Base-by-base conservation (phyloP, 2,113 vertebrate genomes). In the Calidris pygmaea region DNA sequence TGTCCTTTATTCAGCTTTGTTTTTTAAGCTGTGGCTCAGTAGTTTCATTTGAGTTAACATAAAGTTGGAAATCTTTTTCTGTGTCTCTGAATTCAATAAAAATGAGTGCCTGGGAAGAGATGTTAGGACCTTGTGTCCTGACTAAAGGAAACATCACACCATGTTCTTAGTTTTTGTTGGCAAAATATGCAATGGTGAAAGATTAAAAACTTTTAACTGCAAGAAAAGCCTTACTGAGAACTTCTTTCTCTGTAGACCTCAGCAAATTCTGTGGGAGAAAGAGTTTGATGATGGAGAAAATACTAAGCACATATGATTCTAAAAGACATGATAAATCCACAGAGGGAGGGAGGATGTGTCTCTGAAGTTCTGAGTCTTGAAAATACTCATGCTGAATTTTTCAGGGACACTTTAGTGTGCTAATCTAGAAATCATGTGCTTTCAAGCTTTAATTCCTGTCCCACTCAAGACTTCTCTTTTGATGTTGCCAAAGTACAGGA, bases 91-190 rank as follows among this genome's bases (percentile, higher is more conserved):
- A 74, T 62, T 34, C 18, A 78, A 1, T 41, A 55, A 47, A 73
- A 89, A 14, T 35, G 17, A 47, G n/a, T 53, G 26, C 20, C 30
- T 74, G 56, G 60, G 43, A 72, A 41, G 56, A 67, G 6, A 3
- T 65, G n/a, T 34, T 60, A 24, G 23, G 43, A 29, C 23, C 26
- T 47, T 35, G 39, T 77, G 50, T 80, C 50, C 39, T 77, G 53
- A 8, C 58, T 43, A 39, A 63, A 75, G 43, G 21, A 56, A 35
- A 11, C 14, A 7, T 79, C 0, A 0, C 32, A 24, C 34, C 0
- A 0, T 23, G 10, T 26, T 86, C 53, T 35, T 7, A 6, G 19
- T 56, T 63, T 58, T 35, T 60, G 14, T 12, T 75, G 67, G 14
- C 56, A 39, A 65, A 80, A 56, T 12, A 15, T 4, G 10, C 39